phyloP scores from a whole-genome alignment of 1,140 invertebrate genomes.

The Micrasema minimum region DNA sequence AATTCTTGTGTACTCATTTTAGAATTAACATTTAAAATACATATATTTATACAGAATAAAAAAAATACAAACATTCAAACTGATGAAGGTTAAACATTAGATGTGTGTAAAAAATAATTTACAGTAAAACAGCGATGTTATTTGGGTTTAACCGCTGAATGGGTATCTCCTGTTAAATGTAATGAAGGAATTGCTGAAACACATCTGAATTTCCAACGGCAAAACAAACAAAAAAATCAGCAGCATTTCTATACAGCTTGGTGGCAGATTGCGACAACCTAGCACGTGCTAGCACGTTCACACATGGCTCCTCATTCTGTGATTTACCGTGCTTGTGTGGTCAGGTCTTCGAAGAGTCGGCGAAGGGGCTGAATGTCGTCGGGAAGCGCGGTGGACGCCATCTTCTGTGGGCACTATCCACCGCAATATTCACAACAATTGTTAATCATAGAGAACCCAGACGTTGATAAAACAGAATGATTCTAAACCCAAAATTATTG shows the following conservation, averaged over 20 bases:
- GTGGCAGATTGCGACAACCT: constrained; percentile 17
- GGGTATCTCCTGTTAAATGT: constrained; percentile 12
- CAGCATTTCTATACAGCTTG: constrained; percentile 27
- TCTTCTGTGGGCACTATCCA: constrained; percentile 71
- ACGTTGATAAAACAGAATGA: too few species aligned
- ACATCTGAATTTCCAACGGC: constrained; percentile 19
- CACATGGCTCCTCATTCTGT: constrained; percentile 16
- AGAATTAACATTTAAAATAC: background rate
- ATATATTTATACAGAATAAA: constrained; percentile 26
- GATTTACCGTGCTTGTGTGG: constrained; percentile 64
- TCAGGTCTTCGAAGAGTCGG: constrained; percentile 77
- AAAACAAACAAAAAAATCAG: constrained; percentile 37
- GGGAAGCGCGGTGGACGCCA: constrained; percentile 76
- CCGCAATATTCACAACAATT: constrained; percentile 39
- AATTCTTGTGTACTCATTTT: too few species aligned
- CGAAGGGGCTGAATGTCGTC: constrained; percentile 79
- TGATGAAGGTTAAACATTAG: constrained; percentile 31
- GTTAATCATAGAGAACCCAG: constrained; percentile 15
- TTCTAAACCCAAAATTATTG: too few species aligned
- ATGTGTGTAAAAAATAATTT: constrained; percentile 12
- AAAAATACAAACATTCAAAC: constrained; percentile 32
- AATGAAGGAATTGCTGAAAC: constrained; percentile 13
- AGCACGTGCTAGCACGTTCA: constrained; percentile 46
- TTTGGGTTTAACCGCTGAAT: background rate
- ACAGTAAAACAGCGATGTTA: constrained; percentile 10